Conservation (phyloP, 2,888 invertebrate genomes). For the Caenorhabditis doughertyi region DNA sequence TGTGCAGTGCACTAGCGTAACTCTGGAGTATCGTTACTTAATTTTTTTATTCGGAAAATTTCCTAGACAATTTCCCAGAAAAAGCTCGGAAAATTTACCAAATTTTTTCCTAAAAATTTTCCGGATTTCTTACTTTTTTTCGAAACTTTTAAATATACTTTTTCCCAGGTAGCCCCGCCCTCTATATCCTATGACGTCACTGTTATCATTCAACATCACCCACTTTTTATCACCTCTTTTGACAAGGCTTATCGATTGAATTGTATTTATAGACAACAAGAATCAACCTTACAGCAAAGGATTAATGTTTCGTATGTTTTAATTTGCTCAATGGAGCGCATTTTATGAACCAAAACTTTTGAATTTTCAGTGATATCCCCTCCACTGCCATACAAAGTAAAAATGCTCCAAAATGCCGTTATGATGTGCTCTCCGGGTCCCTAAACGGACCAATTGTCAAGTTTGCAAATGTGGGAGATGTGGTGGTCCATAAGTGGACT, state of each 20-base stretch:
- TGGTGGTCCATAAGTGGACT: conserved; percentile 80
- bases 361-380: conserved; percentile 64
- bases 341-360: background rate
- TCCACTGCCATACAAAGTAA: conserved; percentile 47
- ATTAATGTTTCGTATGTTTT: conserved; percentile 74
- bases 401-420: conserved; percentile 65
- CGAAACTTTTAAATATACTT: no score
- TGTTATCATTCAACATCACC: conserved; percentile 80
- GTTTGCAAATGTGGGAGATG: conserved; percentile 80
- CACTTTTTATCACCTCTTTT: conserved; percentile 77
- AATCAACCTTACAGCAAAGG: conserved; percentile 67
- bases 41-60: no score
- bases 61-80: no score
- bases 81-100: no score
- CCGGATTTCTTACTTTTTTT: no score
- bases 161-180: conserved; percentile 75
- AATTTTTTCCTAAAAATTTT: no score
- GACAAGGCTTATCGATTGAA: conserved; percentile 74
- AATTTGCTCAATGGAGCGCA: background rate
- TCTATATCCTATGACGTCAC: conserved; percentile 76
- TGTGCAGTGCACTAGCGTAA: no score
- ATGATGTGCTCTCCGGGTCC: conserved; percentile 76
- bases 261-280: conserved; percentile 78
- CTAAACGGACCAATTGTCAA: conserved; percentile 75
- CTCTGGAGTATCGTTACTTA: no score